These are phyloP conservation scores for Carcina quercana DNA, from an alignment of 2,888 invertebrate species.

Conservation along the genomic window DNA sequence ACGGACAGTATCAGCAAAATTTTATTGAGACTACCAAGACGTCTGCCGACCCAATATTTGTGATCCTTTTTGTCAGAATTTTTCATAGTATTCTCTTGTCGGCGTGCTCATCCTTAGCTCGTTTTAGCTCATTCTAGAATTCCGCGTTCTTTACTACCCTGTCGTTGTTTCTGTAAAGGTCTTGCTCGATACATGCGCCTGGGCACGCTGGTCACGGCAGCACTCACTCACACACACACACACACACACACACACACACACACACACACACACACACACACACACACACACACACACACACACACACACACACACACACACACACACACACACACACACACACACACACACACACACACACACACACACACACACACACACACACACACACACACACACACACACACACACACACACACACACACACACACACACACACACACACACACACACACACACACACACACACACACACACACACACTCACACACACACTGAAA, in stretches of 20 bases:
- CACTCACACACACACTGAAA: no score
- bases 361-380: conserved; percentile 1
- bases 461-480: conserved; percentile 1
- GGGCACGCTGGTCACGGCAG: no score
- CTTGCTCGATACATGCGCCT: no score
- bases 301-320: neutral
- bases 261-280: neutral
- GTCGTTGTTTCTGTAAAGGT: no score
- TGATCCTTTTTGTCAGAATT: no score
- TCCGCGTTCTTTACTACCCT: no score
- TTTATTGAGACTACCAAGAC: no score
- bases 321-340: neutral
- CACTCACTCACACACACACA: neutral
- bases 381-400: conserved; percentile 1
- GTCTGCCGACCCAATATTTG: no score
- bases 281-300: neutral
- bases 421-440: conserved; percentile 2
- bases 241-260: neutral
- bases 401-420: conserved; percentile 1
- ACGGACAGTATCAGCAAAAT: no score
- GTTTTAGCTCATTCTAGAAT: no score
- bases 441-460: conserved; percentile 1
- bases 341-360: neutral
- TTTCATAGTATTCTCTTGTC: no score
- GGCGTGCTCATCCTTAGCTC: no score